Conservation (phyloP, 2,797 vertebrate genomes). For the Odontamblyopus lacepedii region DNA sequence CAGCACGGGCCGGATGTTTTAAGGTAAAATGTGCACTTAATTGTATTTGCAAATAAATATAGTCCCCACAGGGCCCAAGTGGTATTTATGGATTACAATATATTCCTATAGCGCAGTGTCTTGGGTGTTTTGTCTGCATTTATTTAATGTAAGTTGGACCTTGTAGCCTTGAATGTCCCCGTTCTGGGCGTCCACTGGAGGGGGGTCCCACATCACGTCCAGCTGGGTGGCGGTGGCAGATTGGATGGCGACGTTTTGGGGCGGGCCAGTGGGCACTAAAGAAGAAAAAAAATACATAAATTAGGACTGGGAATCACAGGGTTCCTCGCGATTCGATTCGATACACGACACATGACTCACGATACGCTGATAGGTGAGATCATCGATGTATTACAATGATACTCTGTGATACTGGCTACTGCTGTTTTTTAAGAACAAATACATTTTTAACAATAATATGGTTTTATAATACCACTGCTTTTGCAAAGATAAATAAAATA, state of each 20-base stretch:
- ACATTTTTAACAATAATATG: no score
- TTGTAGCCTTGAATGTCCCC: constrained; percentile 98
- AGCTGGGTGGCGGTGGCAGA: constrained; percentile 90
- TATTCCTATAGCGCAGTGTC: neutral
- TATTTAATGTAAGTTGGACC: constrained; percentile 65
- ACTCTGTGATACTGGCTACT: no score
- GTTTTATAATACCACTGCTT: no score
- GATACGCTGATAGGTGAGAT: no score
- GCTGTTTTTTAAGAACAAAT: no score
- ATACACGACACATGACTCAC: no score
- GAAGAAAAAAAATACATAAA: neutral
- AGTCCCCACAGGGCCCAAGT: constrained; percentile 21
- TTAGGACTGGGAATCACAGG: no score
- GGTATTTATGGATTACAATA: constrained; percentile 14
- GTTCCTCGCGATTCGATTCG: no score
- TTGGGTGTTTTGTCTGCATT: neutral
- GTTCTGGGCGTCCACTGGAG: constrained; percentile 86
- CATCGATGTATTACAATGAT: no score
- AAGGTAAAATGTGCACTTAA: constrained; percentile 38
- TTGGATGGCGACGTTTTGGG: constrained; percentile 87
- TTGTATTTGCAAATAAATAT: constrained; percentile 27
- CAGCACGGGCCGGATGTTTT: constrained; percentile 2
- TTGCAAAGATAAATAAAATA: no score
- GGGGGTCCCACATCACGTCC: constrained; percentile 92
- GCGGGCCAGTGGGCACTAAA: constrained; percentile 88